phyloP scores from a whole-genome alignment of 2,797 vertebrate genomes.

The Pygocentrus nattereri region DNA sequence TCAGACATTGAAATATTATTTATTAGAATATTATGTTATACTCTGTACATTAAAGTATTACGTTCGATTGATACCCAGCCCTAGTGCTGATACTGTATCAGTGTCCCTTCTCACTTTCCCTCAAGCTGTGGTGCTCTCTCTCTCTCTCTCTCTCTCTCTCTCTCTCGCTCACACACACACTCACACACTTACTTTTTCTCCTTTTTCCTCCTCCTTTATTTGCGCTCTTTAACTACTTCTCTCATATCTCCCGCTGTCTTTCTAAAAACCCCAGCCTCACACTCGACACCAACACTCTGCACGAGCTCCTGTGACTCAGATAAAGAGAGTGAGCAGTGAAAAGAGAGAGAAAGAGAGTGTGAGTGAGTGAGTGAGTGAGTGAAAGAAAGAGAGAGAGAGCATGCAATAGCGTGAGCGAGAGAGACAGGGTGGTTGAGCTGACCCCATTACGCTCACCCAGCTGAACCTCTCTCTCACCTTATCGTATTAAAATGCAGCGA shows the following conservation, averaged over 20 bases:
- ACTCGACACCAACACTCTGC: slow-evolving; percentile 2
- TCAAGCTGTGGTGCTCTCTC: too few species aligned
- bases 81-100: background rate
- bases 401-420: background rate
- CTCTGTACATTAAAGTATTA: too few species aligned
- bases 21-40: too few species aligned
- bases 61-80: too few species aligned
- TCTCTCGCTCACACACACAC: background rate
- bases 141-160: background rate
- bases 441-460: slow-evolving; percentile 43
- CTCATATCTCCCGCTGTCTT: slow-evolving; percentile 24
- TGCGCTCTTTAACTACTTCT: slow-evolving; percentile 25
- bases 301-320: background rate
- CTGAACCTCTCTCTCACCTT: slow-evolving; percentile 51
- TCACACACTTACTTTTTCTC: background rate
- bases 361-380: too few species aligned
- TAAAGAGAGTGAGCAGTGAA: slow-evolving; percentile 5
- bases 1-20: too few species aligned
- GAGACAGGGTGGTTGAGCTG: background rate
- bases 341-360: background rate
- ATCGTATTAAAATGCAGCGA: slow-evolving; percentile 55
- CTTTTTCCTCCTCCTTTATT: background rate
- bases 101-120: background rate
- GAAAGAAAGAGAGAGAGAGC: background rate
- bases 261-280: background rate